These are phyloP conservation scores for Kradibia gibbosae DNA, from an alignment of 1,140 invertebrate species.

Conservation along the genomic window DNA sequence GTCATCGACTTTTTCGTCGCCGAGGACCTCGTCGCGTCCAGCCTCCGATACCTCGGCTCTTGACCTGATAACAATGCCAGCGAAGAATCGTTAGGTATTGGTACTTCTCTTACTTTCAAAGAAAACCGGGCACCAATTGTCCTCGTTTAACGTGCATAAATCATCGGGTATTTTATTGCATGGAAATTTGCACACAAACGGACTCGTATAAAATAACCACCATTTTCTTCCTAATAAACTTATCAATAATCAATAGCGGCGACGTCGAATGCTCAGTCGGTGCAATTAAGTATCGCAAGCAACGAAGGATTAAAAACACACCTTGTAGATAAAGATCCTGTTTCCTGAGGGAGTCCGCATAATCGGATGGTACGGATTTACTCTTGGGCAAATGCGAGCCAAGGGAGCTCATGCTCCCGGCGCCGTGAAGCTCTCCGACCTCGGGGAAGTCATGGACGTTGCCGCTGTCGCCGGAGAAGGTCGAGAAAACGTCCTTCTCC, in stretches of 20 bases:
- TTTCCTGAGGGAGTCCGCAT: slow-evolving; percentile 73
- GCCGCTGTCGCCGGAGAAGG: slow-evolving; percentile 79
- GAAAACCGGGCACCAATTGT: not conserved
- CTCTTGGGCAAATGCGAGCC: slow-evolving; percentile 73
- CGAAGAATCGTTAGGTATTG: not conserved
- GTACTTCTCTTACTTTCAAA: not conserved
- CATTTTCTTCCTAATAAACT: too few species aligned
- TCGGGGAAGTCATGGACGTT: slow-evolving; percentile 78
- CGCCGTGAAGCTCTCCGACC: slow-evolving; percentile 65
- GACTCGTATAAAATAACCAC: too few species aligned
- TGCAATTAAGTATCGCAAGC: too few species aligned
- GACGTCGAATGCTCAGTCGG: too few species aligned
- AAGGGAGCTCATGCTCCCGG: slow-evolving; percentile 67
- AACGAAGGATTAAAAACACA: slow-evolving; percentile 37
- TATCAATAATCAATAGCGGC: too few species aligned
- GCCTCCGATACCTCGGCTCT: slow-evolving; percentile 69
- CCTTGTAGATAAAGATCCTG: slow-evolving; percentile 71
- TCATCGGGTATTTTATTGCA: not conserved
- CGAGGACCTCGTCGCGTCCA: slow-evolving; percentile 72
- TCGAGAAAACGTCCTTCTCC: slow-evolving; percentile 77
- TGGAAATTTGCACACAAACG: too few species aligned
- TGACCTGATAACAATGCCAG: slow-evolving; percentile 60
- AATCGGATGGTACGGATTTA: slow-evolving; percentile 76
- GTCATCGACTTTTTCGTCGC: slow-evolving; percentile 80
- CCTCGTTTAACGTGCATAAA: not conserved